Conservation (phyloP, 30 jellyfish, hydroid and myxozoan species). For the Pseudorhiza aurosa region DNA sequence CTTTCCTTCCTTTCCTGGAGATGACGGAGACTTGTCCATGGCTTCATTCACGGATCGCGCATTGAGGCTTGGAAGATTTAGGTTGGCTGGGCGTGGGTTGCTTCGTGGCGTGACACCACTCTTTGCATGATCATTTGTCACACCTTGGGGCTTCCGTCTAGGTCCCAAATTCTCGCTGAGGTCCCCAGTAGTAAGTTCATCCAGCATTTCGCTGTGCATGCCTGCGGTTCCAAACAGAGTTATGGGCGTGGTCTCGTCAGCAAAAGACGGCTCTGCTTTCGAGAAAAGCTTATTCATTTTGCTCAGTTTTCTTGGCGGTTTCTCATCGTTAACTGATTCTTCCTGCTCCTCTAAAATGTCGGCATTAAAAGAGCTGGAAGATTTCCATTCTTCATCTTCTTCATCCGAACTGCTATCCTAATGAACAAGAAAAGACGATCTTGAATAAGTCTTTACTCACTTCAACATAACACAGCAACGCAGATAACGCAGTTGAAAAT, state of each 20-base stretch:
- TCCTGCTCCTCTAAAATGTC: not conserved
- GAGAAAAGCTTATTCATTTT: constrained; percentile 40
- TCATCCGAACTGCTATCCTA: constrained; percentile 37
- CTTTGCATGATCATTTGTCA: not conserved
- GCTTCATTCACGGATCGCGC: not conserved
- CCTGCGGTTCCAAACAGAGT: constrained; percentile 48
- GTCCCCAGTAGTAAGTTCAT: constrained; percentile 30
- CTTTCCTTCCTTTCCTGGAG: constrained; percentile 56
- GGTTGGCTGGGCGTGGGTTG: not conserved
- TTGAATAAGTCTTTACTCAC: no score
- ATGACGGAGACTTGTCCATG: constrained; percentile 30
- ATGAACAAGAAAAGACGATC: not conserved
- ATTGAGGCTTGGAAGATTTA: not conserved
- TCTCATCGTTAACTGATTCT: constrained; percentile 9
- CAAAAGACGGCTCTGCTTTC: constrained; percentile 38
- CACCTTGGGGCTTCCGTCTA: not conserved
- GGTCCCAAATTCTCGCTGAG: constrained; percentile 15
- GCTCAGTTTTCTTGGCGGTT: constrained; percentile 33
- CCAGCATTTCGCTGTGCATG: not conserved
- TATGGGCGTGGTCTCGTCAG: constrained; percentile 72
- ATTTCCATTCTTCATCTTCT: constrained; percentile 23
- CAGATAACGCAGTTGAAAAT: no score
- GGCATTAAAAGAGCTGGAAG: constrained; percentile 29
- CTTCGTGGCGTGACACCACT: not conserved
- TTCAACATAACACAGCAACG: no score